Conservation (phyloP, 2,797 vertebrate genomes). For the Sebastes vulpes region DNA sequence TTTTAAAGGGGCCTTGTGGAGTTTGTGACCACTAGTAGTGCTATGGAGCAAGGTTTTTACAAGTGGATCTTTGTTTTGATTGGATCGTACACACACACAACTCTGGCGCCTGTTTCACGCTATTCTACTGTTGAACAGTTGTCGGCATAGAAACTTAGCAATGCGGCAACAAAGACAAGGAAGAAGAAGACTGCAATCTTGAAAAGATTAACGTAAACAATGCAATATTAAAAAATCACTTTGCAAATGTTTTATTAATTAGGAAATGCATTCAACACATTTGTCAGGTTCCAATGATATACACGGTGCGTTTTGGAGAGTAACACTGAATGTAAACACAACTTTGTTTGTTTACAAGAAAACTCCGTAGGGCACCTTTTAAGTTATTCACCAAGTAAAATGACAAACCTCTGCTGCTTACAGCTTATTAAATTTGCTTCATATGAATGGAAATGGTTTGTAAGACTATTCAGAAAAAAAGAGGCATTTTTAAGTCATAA, state of each 20-base stretch:
- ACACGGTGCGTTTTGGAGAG: neutral
- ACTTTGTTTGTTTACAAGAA: neutral
- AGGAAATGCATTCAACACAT: neutral
- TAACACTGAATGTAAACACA: neutral
- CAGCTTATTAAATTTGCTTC: neutral
- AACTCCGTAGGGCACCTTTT: neutral
- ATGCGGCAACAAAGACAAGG: neutral
- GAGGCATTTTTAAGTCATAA: neutral
- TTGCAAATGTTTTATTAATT: neutral
- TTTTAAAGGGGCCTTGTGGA: no score
- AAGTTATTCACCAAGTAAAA: neutral
- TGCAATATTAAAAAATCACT: neutral
- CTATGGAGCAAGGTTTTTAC: no score
- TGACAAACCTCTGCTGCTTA: neutral
- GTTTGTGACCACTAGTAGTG: no score
- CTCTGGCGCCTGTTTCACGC: no score
- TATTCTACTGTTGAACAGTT: neutral
- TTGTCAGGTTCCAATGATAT: neutral
- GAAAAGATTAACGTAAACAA: neutral
- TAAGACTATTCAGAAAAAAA: neutral
- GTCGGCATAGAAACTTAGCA: neutral
- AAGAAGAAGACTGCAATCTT: neutral
- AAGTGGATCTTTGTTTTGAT: no score
- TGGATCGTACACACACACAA: no score
- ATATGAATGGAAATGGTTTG: neutral